Conservation (phyloP, 2,113 vertebrate genomes). For the Craseonycteris thonglongyai region DNA sequence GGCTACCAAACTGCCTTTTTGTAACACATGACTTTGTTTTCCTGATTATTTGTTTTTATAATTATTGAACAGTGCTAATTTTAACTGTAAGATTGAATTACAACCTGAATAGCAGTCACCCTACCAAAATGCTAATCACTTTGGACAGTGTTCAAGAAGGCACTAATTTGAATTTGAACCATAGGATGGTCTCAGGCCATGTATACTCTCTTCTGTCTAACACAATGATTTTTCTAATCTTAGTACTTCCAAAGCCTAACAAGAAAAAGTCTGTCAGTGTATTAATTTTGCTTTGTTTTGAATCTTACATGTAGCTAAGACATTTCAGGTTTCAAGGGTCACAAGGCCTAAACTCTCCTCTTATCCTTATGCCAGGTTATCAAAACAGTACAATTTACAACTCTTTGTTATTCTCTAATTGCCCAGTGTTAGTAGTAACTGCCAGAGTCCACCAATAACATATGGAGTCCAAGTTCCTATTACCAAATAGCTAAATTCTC, state of each 20-base stretch:
- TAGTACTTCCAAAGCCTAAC: neutral
- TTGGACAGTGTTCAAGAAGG: neutral
- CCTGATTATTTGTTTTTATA: neutral
- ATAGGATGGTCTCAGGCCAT: neutral
- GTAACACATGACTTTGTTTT: neutral
- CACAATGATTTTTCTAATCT: neutral
- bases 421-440: neutral
- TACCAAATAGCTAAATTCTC: neutral
- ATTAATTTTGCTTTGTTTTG: neutral
- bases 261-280: neutral
- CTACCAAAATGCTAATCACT: conserved; percentile 49
- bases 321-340: neutral
- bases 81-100: conserved; percentile 11
- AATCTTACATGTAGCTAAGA: neutral
- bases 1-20: neutral
- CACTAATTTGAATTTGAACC: neutral
- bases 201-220: neutral
- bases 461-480: neutral
- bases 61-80: conserved; percentile 11
- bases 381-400: neutral
- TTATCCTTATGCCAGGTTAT: neutral
- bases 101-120: neutral
- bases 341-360: neutral
- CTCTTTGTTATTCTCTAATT: neutral
- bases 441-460: neutral